Evolutionary conservation across 2,113 vertebrate species (phyloP).

Genomic region (Melanerpes formicivorus): DNA sequence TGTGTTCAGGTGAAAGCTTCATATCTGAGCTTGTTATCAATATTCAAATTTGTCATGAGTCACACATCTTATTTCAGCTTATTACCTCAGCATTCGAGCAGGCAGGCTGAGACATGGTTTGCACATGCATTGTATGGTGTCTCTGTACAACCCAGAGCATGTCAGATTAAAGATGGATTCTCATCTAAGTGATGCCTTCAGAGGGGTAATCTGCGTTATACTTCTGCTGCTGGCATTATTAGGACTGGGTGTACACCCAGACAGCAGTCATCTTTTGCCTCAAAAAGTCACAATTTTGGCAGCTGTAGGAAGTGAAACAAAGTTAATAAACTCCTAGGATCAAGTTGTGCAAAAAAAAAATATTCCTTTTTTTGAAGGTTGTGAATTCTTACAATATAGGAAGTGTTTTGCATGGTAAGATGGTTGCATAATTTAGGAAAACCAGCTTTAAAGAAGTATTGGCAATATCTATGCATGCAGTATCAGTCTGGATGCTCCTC

Average conservation of each 20-base stretch:
- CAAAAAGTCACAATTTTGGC: neutral
- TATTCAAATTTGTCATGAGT: neutral
- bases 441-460: neutral
- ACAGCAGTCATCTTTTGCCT: neutral
- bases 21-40: neutral
- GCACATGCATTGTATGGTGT: rapidly evolving
- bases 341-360: neutral
- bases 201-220: neutral
- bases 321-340: neutral
- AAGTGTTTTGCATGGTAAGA: neutral
- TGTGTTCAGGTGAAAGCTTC: neutral
- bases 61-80: neutral
- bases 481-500: neutral
- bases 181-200: neutral
- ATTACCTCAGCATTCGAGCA: neutral
- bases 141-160: neutral
- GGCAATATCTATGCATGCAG: neutral
- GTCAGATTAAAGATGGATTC: neutral
- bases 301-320: neutral
- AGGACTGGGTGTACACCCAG: neutral
- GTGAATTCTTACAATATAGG: neutral
- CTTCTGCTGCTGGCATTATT: neutral
- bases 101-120: neutral
- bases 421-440: neutral
- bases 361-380: neutral